Percentiles rank a stretch among this genome's conserved stretches.
Evolutionary conservation across 2,797 vertebrate genomes (phyloP).

Genomic region (Heterohyrax brucei): DNA sequence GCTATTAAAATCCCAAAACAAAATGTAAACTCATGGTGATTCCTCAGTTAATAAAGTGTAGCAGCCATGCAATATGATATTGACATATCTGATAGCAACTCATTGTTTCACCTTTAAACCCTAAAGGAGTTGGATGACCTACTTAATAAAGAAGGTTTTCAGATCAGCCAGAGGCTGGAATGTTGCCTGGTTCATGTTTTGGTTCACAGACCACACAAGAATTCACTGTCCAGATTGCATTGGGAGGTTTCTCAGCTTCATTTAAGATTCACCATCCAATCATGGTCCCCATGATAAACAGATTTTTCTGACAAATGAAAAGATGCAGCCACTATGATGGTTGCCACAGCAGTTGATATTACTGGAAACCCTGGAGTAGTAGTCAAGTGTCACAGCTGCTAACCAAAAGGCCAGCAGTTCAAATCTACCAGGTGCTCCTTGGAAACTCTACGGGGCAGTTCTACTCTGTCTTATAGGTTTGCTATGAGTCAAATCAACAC

Average conservation of each 20-base stretch:
- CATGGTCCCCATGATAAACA: not conserved
- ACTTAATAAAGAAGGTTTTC: not conserved
- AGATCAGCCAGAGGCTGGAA: not conserved
- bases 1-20: slow-evolving; percentile 50
- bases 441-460: too few species aligned
- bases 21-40: not conserved
- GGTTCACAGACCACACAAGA: not conserved
- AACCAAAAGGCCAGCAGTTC: not conserved
- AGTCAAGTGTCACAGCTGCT: too few species aligned
- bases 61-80: not conserved
- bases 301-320: not conserved
- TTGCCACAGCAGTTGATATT: not conserved
- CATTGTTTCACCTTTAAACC: not conserved
- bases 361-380: too few species aligned
- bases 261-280: not conserved
- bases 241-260: accelerated
- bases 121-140: not conserved
- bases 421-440: not conserved
- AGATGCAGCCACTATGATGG: not conserved
- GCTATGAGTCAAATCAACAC: too few species aligned
- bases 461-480: too few species aligned
- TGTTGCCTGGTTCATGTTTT: not conserved
- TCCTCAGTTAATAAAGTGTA: slow-evolving; percentile 1
- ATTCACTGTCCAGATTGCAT: not conserved
- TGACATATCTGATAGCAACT: not conserved